Evolutionary conservation across 2,797 vertebrate species (phyloP), one percentile per base, ranked within the genome.

Genomic region (Falco concolor): DNA sequence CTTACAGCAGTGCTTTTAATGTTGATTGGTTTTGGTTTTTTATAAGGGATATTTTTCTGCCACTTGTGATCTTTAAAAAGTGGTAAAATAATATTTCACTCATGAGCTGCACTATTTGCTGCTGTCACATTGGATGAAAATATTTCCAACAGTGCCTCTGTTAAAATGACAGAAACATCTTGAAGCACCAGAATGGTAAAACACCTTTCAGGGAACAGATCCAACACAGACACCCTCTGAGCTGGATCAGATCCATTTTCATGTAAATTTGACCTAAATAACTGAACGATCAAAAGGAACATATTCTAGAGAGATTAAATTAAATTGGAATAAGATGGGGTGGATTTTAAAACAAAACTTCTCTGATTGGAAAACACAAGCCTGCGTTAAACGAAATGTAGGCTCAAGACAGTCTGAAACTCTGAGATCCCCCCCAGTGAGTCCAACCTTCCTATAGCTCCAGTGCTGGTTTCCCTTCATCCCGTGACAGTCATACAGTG

Each of bases 401-500:
- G 56, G 13, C 64, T 89, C 38, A 82, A 77, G 57, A 56, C 2
- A 24, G 40, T 12, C 45, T 81, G 52, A 89, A 63, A 14, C 65
- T 87, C 54, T 4, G 36, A 85, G 77, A 59, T 12, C n/a, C 67
- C 53, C n/a, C 22, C 44, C 76, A 83, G 52, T 9, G 72, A 80
- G 36, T 92, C 97, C 97, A 97, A 99, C 99, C 98, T 98, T 98
- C 70, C 98, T 97, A 94, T 99, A 98, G 77, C 98, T 98, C 98
- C 98, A 99, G 95, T 98, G 97, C 97, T 99, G 99, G 96, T 99
- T 99, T 32, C 99, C 99, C 95, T 98, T 99, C 98, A 99, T 99
- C 64, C 99, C 98, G 1, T 99, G 99, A 79, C 99, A 99, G 97
- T 99, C 98, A n/a, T 98, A 99, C 27, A 99, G 98, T 0, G 98